These are phyloP conservation scores for Aphelinus atriplicis DNA, from an alignment of 1,140 invertebrate genomes.

Conservation along the genomic window DNA sequence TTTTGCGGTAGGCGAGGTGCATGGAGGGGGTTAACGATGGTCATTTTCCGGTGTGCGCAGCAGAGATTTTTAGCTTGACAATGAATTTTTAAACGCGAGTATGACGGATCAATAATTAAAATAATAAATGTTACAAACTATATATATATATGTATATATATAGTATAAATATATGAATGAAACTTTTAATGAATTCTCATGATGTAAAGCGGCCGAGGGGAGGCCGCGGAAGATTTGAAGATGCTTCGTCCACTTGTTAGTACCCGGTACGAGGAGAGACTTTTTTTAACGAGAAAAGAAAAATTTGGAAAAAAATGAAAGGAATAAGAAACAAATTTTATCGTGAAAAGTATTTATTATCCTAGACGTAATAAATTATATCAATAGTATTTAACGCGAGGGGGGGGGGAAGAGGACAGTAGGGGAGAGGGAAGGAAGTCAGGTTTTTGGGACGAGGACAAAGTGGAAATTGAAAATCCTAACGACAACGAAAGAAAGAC, in stretches of 20 bases:
- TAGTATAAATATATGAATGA: not conserved
- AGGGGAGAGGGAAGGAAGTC: not conserved
- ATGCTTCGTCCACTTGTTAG: conserved; percentile 25
- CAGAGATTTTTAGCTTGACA: conserved; percentile 9
- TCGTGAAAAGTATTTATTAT: conserved; percentile 35
- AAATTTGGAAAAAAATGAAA: too few relatives aligned
- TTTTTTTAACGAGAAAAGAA: not conserved
- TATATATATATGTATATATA: conserved; percentile 43
- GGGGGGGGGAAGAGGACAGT: conserved; percentile 19
- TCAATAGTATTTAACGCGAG: conserved; percentile 24
- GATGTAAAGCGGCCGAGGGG: conserved; percentile 43
- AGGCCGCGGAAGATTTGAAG: conserved; percentile 35
- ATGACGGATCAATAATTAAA: conserved; percentile 33
- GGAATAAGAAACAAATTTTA: conserved; percentile 27
- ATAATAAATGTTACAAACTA: conserved; percentile 49
- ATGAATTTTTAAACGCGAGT: conserved; percentile 31
- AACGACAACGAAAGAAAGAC: conserved; percentile 29
- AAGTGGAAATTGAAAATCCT: conserved; percentile 11
- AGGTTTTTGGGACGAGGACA: too few relatives aligned
- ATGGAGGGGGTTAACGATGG: not conserved
- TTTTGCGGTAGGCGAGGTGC: not conserved
- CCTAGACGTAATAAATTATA: conserved; percentile 37
- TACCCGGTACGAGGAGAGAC: conserved; percentile 13
- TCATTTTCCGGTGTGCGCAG: not conserved
- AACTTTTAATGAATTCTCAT: conserved; percentile 30